Percentiles rank a stretch among this genome's conserved stretches.
Evolutionary conservation across 2,113 vertebrate species (phyloP).

Genomic region (Chamaea fasciata): DNA sequence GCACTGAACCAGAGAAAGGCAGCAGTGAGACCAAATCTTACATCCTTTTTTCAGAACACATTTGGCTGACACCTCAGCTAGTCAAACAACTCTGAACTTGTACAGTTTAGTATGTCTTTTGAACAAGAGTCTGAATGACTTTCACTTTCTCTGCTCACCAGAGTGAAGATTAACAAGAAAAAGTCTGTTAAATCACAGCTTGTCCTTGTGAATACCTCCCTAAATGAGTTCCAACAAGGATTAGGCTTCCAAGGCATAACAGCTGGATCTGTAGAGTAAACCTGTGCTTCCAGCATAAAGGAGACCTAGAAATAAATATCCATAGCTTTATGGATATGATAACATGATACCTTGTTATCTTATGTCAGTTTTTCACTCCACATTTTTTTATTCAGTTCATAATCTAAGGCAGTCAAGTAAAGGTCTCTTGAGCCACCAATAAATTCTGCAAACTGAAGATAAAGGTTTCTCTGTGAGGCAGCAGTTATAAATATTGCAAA

Average conservation of each 20-base stretch:
- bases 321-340: background rate
- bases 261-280: background rate
- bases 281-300: background rate
- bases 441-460: background rate
- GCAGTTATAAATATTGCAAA: background rate
- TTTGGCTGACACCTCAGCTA: conserved; percentile 10
- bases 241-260: background rate
- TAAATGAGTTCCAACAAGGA: background rate
- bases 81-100: background rate
- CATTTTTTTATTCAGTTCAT: background rate
- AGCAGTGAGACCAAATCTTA: background rate
- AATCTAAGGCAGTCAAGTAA: background rate
- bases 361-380: background rate
- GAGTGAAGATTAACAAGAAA: background rate
- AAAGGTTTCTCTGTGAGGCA: background rate
- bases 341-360: background rate
- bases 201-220: background rate
- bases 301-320: background rate
- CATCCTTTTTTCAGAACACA: background rate
- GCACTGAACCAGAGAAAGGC: background rate
- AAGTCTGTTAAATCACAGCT: background rate
- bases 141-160: background rate
- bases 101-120: background rate
- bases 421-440: background rate
- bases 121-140: background rate